phyloP scores from a whole-genome alignment of 2,888 invertebrate species.

The Conchocele bisecta region DNA sequence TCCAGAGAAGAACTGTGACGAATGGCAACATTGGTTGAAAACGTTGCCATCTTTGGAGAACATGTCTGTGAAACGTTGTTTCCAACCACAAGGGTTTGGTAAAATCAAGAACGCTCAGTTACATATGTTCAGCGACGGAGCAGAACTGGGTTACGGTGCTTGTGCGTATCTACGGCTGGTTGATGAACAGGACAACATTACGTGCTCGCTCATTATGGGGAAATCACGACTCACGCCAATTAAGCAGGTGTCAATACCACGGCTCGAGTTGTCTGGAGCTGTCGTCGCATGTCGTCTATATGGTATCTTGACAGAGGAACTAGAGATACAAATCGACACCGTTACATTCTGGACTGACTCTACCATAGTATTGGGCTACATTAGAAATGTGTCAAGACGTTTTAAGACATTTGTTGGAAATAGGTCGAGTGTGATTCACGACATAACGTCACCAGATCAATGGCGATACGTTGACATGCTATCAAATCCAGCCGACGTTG shows the following conservation, averaged over 20 bases:
- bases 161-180: conserved; percentile 36
- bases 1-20: neutral
- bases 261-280: conserved; percentile 26
- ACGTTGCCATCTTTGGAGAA: conserved; percentile 2
- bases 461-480: conserved; percentile 20
- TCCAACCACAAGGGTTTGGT: conserved; percentile 7
- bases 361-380: conserved; percentile 29
- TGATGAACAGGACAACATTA: conserved; percentile 12
- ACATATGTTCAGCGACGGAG: conserved; percentile 52
- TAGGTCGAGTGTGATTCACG: conserved; percentile 16
- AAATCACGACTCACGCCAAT: conserved; percentile 39
- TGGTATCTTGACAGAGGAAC: conserved; percentile 7
- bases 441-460: conserved; percentile 19
- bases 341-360: conserved; percentile 31
- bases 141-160: conserved; percentile 37
- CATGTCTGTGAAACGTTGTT: conserved; percentile 1
- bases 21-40: conserved; percentile 3
- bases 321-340: neutral
- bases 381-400: conserved; percentile 26
- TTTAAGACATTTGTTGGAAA: conserved; percentile 51
- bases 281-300: conserved; percentile 20
- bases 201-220: conserved; percentile 16
- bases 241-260: conserved; percentile 26
- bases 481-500: conserved; percentile 24
- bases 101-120: conserved; percentile 23